Evolutionary conservation across 2,113 vertebrate species (phyloP).

Genomic region (Hippocampus mohnikei): DNA sequence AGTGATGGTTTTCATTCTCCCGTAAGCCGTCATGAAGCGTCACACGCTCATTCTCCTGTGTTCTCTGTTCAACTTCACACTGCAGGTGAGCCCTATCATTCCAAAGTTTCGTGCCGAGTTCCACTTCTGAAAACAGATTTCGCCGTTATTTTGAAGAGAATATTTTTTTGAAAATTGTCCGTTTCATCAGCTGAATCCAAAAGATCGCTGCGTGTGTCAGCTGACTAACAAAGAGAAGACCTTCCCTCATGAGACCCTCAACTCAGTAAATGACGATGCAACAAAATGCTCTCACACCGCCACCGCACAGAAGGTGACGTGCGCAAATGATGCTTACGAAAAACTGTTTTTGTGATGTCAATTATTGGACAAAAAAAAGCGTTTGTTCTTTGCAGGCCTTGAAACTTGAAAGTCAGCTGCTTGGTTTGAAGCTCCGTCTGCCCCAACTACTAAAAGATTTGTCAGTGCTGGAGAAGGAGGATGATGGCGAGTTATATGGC

Average conservation of each 20-base stretch:
- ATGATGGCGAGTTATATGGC: slow-evolving; percentile 62
- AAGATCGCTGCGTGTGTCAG: slow-evolving; percentile 60
- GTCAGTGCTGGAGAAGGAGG: slow-evolving; percentile 55
- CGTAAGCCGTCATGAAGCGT: slow-evolving; percentile 39
- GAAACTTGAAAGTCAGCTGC: slow-evolving; percentile 51
- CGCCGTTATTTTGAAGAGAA: background rate
- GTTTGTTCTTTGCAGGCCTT: slow-evolving; percentile 31
- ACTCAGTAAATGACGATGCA: slow-evolving; percentile 12
- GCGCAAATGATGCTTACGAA: background rate
- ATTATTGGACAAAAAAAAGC: too few species aligned
- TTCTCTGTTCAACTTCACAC: slow-evolving; percentile 33
- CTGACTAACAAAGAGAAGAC: slow-evolving; percentile 33
- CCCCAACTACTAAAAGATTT: slow-evolving; percentile 53
- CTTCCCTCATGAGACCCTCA: slow-evolving; percentile 60
- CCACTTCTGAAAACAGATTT: background rate
- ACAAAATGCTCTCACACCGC: slow-evolving; percentile 49
- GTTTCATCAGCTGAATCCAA: slow-evolving; percentile 10
- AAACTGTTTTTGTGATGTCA: background rate
- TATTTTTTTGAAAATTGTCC: background rate
- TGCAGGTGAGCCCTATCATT: slow-evolving; percentile 53
- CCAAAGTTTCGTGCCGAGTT: background rate
- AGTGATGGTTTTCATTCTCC: background rate
- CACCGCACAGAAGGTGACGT: slow-evolving; percentile 52
- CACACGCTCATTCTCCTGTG: slow-evolving; percentile 12
- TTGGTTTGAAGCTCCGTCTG: slow-evolving; percentile 59